Evolutionary conservation across 2,797 vertebrate genomes (phyloP), one percentile per base, ranked within the genome.

Genomic region (Peromyscus attwateri): DNA sequence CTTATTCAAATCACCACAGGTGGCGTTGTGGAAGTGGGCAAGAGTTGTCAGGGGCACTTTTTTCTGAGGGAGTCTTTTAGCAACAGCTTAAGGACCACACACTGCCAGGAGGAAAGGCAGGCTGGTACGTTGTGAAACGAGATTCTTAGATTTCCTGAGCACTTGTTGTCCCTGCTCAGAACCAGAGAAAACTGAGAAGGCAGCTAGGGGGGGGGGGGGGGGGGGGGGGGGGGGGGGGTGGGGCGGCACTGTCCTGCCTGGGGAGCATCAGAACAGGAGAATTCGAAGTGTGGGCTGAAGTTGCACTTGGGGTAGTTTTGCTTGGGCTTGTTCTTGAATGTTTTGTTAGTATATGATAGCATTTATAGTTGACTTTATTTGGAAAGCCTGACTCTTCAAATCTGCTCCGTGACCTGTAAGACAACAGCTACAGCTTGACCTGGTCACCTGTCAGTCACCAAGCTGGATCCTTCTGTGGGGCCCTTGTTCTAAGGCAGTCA

Each of bases 361-460:
- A 55, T 92, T 91, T 89, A 77, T 37, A 94, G 57, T 34, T 91
- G 75, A 87, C 31, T 89, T 84, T 52, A 60, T 97, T 93, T 92
- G 66, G 37, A 85, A 92, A 94, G 52, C 57, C 60, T 90, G 14
- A 77, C 31, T 89, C 66, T 85, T 81, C 62, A 31, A 49, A 57
- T 95, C 76, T 88, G 0, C 80, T 66, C 81, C 82, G 40, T 84
- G 62, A 25, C 77, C 55, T 60, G 0, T 75, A n/a, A 89, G 90
- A 82, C 17, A 34, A 46, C 16, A 70, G 49, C 79, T 37, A 43
- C 31, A 88, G 29, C 57, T 70, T 79, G 55, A 40, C 40, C 70
- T 92, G 34, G 29, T 75, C 1, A 10, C 60, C 66, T 85, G 6
- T 96, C 37, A 34, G 52, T 52, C n/a, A 21, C 76, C 91, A 84